Conservation (phyloP, 2,113 vertebrate species). For the Stictonetta naevosa region DNA sequence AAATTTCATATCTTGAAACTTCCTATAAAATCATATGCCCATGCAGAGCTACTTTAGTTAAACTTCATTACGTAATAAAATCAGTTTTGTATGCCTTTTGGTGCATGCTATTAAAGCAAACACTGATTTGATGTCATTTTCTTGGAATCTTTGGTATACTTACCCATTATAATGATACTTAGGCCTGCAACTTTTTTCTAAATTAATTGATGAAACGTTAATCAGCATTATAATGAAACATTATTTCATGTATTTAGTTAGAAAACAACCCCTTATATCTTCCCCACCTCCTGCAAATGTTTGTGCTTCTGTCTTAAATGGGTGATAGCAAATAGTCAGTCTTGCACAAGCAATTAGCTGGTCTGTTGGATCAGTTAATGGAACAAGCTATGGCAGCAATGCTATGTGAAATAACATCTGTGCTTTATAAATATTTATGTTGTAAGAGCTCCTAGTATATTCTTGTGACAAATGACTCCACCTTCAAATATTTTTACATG, state of each 20-base stretch:
- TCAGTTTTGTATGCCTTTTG: background rate
- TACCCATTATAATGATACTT: background rate
- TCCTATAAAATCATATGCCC: background rate
- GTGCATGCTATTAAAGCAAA: background rate
- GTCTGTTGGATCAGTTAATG: slow-evolving; percentile 74
- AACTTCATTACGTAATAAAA: background rate
- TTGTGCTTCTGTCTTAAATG: background rate
- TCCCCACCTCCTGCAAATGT: background rate
- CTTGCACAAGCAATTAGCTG: slow-evolving; percentile 59
- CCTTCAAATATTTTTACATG: slow-evolving; percentile 28
- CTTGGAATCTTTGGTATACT: background rate
- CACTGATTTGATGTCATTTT: background rate
- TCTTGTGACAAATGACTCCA: slow-evolving; percentile 29
- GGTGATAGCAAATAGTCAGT: slow-evolving; percentile 25
- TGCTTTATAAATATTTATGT: slow-evolving; percentile 81
- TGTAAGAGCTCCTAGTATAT: background rate
- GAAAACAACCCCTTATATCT: background rate
- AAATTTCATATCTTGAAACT: background rate
- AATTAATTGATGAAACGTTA: background rate
- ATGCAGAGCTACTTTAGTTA: background rate
- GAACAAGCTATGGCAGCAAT: slow-evolving; percentile 60
- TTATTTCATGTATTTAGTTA: background rate
- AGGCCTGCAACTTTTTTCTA: background rate
- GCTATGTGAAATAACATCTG: slow-evolving; percentile 70
- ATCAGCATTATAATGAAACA: background rate